phyloP scores from a whole-genome alignment of 2,113 vertebrate genomes.

The Coreoperca whiteheadi region DNA sequence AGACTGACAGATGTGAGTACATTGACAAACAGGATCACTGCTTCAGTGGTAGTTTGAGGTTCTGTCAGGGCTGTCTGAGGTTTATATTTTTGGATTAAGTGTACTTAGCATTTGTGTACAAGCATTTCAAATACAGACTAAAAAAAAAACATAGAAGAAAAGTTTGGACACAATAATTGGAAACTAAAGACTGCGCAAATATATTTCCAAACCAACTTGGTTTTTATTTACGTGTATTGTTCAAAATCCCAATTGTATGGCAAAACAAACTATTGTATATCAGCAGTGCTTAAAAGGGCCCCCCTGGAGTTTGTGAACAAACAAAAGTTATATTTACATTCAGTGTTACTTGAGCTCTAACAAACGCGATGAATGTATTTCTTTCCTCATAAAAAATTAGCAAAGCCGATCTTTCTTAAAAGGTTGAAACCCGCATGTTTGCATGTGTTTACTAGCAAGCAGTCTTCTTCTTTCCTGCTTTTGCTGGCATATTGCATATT shows the following conservation, averaged over 20 bases:
- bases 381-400: neutral
- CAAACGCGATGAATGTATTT: neutral
- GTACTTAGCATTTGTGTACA: neutral
- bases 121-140: neutral
- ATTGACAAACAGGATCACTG: neutral
- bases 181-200: neutral
- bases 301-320: neutral
- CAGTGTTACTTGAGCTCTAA: neutral
- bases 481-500: neutral
- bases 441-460: no score
- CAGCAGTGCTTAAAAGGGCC: neutral
- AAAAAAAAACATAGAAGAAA: neutral
- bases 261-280: neutral
- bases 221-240: neutral
- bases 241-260: neutral
- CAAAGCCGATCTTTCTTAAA: neutral
- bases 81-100: neutral
- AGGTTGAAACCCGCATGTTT: neutral
- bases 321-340: neutral
- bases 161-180: neutral
- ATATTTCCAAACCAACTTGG: neutral
- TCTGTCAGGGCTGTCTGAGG: neutral
- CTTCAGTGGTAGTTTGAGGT: neutral
- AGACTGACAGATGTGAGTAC: slow-evolving; percentile 94
- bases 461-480: neutral